phyloP scores from a whole-genome alignment of 2,113 vertebrate genomes.

The Leptodactylus fuscus region DNA sequence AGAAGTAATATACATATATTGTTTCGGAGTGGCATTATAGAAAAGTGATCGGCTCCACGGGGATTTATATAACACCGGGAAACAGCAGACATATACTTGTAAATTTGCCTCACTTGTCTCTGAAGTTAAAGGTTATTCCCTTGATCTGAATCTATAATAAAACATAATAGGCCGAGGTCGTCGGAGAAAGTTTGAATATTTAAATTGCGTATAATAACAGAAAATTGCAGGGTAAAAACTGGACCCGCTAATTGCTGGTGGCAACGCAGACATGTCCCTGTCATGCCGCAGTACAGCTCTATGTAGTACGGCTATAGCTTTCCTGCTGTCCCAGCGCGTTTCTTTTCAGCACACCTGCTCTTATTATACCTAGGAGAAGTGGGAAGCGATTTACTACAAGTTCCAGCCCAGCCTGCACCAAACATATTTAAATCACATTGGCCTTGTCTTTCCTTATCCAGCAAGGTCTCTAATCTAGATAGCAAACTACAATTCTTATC shows the following conservation, averaged over 20 bases:
- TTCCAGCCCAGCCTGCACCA: not conserved
- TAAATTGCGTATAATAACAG: conserved; percentile 82
- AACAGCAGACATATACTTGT: conserved; percentile 86
- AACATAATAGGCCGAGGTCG: conserved; percentile 80
- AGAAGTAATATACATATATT: conserved; percentile 83
- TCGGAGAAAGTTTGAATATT: conserved; percentile 81
- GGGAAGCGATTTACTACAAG: not conserved
- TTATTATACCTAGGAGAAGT: not conserved
- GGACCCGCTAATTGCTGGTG: conserved; percentile 70
- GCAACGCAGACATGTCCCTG: conserved; percentile 18
- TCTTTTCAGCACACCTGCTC: not conserved
- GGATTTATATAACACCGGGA: conserved; percentile 82
- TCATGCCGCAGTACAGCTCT: not conserved
- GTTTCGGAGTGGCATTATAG: conserved; percentile 79
- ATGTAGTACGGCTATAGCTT: not conserved
- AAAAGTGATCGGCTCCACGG: conserved; percentile 77
- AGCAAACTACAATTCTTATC: not conserved
- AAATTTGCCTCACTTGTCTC: conserved; percentile 88
- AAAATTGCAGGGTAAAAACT: conserved; percentile 81
- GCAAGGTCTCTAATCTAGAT: not conserved
- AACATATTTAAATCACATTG: not conserved
- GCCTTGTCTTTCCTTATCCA: not conserved
- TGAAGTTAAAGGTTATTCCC: conserved; percentile 89
- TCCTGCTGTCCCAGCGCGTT: not conserved
- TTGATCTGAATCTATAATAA: conserved; percentile 88